These are phyloP conservation scores for Sprattus sprattus DNA, from an alignment of 2,113 vertebrate genomes.

Conservation along the genomic window DNA sequence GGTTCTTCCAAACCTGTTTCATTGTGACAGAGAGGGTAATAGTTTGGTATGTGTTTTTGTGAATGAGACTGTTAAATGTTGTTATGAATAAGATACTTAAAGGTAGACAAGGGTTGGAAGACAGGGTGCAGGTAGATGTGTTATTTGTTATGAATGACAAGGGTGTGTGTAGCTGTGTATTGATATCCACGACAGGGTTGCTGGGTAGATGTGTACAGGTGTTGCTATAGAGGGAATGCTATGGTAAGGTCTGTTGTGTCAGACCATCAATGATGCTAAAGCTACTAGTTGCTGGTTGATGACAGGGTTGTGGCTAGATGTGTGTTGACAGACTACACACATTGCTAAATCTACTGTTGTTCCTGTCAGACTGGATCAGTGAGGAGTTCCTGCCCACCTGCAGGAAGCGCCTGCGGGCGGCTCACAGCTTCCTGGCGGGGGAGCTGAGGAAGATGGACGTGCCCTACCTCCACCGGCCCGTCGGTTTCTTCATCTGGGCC, in stretches of 20 bases:
- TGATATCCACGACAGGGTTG: too few species aligned
- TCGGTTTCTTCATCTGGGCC: constrained; percentile 88
- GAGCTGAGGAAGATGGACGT: constrained; percentile 80
- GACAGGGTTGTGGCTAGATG: not conserved
- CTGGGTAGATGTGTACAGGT: not conserved
- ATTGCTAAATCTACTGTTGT: not conserved
- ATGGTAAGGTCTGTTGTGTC: not conserved
- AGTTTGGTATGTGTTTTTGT: not conserved
- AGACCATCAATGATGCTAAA: not conserved
- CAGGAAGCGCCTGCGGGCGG: constrained; percentile 78
- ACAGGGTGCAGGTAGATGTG: not conserved
- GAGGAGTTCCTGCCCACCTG: constrained; percentile 84
- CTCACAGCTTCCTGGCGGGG: constrained; percentile 78
- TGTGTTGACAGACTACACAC: not conserved
- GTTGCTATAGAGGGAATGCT: not conserved
- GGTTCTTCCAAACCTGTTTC: too few species aligned
- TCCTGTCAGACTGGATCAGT: constrained; percentile 84
- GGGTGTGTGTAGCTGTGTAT: too few species aligned
- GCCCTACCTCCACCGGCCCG: constrained; percentile 80
- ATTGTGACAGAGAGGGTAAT: too few species aligned
- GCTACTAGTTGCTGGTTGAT: not conserved
- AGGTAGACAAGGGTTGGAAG: not conserved
- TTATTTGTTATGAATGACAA: not conserved
- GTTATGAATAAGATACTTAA: not conserved
- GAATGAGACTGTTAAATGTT: not conserved